A percentile compares a stretch with the other conserved stretches of the same genome.
Conservation (phyloP, 2,113 vertebrate genomes). For the Malurus alboscapulatus region DNA sequence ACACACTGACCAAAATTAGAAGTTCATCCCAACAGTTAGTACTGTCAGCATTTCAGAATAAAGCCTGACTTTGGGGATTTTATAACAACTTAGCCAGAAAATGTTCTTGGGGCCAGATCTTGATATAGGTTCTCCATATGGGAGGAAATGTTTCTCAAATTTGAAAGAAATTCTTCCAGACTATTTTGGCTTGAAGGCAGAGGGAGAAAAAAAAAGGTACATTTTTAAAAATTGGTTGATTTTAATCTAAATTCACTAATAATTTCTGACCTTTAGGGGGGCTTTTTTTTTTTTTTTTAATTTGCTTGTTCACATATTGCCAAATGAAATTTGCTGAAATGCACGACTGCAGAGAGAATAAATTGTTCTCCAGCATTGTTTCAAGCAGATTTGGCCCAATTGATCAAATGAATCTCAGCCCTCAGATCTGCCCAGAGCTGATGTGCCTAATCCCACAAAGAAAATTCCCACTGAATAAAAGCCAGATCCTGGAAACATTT, state of each 20-base stretch:
- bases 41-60: conserved; percentile 47
- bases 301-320: neutral
- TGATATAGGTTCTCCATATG: conserved; percentile 53
- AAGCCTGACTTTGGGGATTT: conserved; percentile 33
- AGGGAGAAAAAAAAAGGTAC: neutral
- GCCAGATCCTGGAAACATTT: neutral
- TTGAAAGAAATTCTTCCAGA: conserved; percentile 51
- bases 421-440: neutral
- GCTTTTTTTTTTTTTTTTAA: neutral
- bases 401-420: neutral
- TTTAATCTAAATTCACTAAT: neutral
- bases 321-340: neutral
- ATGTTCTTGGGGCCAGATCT: conserved; percentile 35
- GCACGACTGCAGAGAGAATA: neutral
- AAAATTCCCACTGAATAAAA: neutral
- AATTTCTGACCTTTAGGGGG: neutral
- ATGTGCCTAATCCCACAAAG: neutral
- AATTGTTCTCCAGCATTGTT: neutral
- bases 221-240: neutral
- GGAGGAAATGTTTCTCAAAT: conserved; percentile 53
- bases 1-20: conserved; percentile 46
- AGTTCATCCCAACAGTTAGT: conserved; percentile 15
- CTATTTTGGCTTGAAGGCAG: conserved; percentile 9
- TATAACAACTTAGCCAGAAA: conserved; percentile 20
- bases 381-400: neutral